Conservation (phyloP, 2,888 invertebrate species). For the Atethmia centrago region DNA sequence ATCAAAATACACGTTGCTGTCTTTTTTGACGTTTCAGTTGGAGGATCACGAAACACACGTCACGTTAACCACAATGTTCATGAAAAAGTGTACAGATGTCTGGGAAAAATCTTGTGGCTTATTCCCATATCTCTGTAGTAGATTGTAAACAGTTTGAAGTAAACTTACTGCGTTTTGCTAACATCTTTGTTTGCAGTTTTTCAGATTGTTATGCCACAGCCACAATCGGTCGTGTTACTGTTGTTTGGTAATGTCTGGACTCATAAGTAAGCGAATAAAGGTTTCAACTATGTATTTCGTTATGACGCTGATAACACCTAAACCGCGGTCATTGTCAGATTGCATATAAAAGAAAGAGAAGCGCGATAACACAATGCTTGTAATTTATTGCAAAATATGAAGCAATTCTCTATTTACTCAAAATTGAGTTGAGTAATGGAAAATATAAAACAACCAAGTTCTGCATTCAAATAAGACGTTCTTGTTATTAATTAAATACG, state of each 20-base stretch:
- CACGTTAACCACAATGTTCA: neutral
- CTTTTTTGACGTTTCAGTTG: neutral
- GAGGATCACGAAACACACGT: neutral
- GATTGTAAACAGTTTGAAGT: slow-evolving; percentile 61
- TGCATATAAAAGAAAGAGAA: too few relatives aligned
- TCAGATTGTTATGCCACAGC: slow-evolving; percentile 37
- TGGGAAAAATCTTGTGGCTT: slow-evolving; percentile 55
- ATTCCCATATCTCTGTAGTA: slow-evolving; percentile 59
- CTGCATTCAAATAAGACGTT: too few relatives aligned
- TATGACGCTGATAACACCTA: too few relatives aligned
- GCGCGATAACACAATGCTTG: too few relatives aligned
- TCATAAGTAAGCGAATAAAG: slow-evolving; percentile 3
- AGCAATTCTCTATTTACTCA: too few relatives aligned
- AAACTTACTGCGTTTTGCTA: slow-evolving; percentile 47
- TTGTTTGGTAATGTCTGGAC: slow-evolving; percentile 21
- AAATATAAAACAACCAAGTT: too few relatives aligned
- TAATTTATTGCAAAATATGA: too few relatives aligned
- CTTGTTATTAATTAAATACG: too few relatives aligned
- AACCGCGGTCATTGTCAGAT: too few relatives aligned
- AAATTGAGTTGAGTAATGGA: too few relatives aligned
- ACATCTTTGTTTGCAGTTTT: slow-evolving; percentile 60
- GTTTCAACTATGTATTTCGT: neutral
- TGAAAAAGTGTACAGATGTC: slow-evolving; percentile 16
- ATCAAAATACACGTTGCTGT: neutral
- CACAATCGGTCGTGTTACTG: slow-evolving; percentile 13